Conservation (phyloP, 2,113 vertebrate species). For the Oplegnathus fasciatus region DNA sequence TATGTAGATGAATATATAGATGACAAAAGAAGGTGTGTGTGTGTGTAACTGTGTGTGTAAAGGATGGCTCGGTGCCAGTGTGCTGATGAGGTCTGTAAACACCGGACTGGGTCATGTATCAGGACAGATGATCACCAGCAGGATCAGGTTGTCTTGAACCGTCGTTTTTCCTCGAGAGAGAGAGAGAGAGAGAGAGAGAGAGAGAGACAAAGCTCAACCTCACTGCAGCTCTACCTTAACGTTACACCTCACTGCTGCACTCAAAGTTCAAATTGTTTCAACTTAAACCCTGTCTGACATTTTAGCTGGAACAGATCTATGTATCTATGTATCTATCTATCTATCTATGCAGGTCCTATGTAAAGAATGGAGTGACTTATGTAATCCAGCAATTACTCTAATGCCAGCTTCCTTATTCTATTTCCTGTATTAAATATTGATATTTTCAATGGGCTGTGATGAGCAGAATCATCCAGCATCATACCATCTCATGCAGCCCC, state of each 20-base stretch:
- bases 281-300: neutral
- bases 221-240: neutral
- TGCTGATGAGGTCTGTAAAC: neutral
- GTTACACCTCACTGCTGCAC: neutral
- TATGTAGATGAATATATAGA: slow-evolving; percentile 68
- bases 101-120: neutral
- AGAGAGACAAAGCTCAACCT: too few relatives aligned
- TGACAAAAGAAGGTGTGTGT: slow-evolving; percentile 22
- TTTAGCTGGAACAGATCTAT: neutral
- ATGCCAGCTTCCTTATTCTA: slow-evolving; percentile 30
- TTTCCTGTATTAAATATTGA: slow-evolving; percentile 70
- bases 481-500: slow-evolving; percentile 45
- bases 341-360: neutral
- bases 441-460: slow-evolving; percentile 46
- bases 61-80: neutral
- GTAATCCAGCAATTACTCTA: slow-evolving; percentile 46
- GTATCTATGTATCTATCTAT: neutral
- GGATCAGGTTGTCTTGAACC: neutral
- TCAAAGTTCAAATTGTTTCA: neutral
- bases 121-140: neutral
- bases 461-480: slow-evolving; percentile 52
- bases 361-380: neutral
- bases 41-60: neutral
- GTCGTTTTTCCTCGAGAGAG: neutral
- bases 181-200: neutral